A percentile compares a stretch with the other conserved stretches of the same genome.
These are phyloP conservation scores for Lamellibrachia satsuma DNA, from an alignment of 2,888 invertebrate species.

Conservation along the genomic window DNA sequence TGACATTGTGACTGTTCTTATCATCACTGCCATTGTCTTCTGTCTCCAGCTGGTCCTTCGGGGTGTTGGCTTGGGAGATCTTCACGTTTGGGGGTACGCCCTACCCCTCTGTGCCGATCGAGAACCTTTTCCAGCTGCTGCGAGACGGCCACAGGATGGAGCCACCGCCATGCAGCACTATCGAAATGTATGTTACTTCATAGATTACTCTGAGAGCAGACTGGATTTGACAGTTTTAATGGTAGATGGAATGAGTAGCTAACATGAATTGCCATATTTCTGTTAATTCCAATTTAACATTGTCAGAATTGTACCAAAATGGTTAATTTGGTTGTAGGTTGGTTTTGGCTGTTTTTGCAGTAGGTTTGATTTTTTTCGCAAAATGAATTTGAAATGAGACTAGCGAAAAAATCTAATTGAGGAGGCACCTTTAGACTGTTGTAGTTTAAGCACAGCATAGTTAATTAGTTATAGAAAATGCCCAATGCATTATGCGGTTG, in stretches of 20 bases:
- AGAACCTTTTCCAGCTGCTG: constrained; percentile 89
- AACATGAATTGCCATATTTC: neutral
- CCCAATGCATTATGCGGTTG: no score
- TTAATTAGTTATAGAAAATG: no score
- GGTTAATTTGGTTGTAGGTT: no score
- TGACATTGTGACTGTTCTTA: neutral
- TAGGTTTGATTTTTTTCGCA: no score
- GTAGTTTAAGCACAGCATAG: no score
- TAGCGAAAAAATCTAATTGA: no score
- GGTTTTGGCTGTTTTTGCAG: no score
- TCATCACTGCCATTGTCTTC: neutral
- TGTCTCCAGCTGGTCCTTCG: constrained; percentile 89
- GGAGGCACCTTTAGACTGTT: no score
- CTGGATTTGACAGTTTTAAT: neutral
- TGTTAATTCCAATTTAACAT: no score
- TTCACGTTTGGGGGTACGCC: constrained; percentile 98
- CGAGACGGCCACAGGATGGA: constrained; percentile 94
- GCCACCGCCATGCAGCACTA: constrained; percentile 90
- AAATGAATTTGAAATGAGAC: no score
- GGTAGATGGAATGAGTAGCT: neutral
- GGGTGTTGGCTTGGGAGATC: constrained; percentile 97
- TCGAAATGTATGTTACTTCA: constrained; percentile 78
- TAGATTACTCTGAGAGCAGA: neutral
- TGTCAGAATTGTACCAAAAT: no score
- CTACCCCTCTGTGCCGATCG: constrained; percentile 93